phyloP scores from a whole-genome alignment of 2,113 vertebrate genomes.

The Haliaeetus leucogaster region DNA sequence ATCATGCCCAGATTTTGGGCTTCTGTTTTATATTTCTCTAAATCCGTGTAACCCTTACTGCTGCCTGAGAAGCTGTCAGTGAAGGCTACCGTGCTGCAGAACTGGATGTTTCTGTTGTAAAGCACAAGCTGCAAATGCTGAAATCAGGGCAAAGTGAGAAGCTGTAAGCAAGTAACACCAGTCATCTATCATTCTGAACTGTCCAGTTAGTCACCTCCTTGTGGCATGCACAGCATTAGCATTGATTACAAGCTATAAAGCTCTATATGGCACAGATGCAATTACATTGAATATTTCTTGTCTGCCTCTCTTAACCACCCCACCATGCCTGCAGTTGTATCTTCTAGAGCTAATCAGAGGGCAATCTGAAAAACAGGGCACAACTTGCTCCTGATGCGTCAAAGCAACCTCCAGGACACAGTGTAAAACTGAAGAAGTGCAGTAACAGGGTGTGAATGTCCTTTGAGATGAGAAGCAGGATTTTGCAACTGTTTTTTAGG shows the following conservation, averaged over 20 bases:
- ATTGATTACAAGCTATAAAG: neutral
- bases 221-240: neutral
- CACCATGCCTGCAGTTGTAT: neutral
- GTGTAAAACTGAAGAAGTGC: neutral
- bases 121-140: neutral
- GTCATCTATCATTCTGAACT: neutral
- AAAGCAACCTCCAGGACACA: neutral
- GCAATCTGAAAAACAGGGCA: neutral
- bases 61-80: neutral
- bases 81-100: neutral
- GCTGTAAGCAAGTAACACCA: neutral
- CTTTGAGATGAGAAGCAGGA: neutral
- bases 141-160: neutral
- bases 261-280: neutral
- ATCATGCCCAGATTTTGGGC: neutral
- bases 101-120: neutral
- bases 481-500: neutral
- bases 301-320: neutral
- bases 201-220: neutral
- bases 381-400: neutral
- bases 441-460: neutral
- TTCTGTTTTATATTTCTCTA: neutral
- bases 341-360: neutral
- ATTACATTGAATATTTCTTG: neutral
- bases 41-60: constrained; percentile 4